Base-by-base conservation (phyloP, 2,888 invertebrate species). In the Synanthedon andrenaeformis region DNA sequence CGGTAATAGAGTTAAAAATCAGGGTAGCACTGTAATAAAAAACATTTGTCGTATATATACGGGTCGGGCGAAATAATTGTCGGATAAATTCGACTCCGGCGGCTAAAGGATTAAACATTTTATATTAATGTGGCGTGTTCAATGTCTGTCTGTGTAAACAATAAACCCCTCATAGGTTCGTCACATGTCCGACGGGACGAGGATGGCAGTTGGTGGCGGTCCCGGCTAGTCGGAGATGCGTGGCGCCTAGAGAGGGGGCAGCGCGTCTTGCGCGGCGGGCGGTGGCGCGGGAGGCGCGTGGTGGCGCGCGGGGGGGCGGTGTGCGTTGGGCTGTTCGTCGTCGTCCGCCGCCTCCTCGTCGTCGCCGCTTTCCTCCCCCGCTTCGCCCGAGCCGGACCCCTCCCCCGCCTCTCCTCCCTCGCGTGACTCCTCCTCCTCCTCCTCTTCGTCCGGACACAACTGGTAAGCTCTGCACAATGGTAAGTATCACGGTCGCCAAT, bases 381-480 rank as follows among this genome's bases (percentile, higher is more conserved):
- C 71, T 58, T 74, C 76, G 42, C 72, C 74, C 17, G 74, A 74
- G 4, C 74, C 76, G 45, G 72, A 74, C 28, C 76, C 74, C 57
- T 67, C 66, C 49, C 65, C 72, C 19, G 67, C 66, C 50, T 67
- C 66, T 49, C 65, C 72, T 17, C 66, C 66, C 50, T 76, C 78
- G n/a, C 79, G 74, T 8, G 67, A 57, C 56, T 82, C 81, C 53
- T 85, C 86, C 56, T 86, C 86, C 52, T 88, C 88, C n/a, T 86
- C 86, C 48, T 86, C 86, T 55, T 84, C 85, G 53, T 86, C 86
- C 1, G 87, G 86, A 56, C 87, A 87, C 50, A 88, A 67, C 63
- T 87, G 87, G 60, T 85, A 87, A 23, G 87, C 88, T 59, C 88
- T 88, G 63, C 3, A 19, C 12, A 52, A 51, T 11, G 45, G 45